Evolutionary conservation across 2,113 vertebrate species (phyloP), one percentile per base, ranked within the genome.

Genomic region (Chaetodon trifascialis): DNA sequence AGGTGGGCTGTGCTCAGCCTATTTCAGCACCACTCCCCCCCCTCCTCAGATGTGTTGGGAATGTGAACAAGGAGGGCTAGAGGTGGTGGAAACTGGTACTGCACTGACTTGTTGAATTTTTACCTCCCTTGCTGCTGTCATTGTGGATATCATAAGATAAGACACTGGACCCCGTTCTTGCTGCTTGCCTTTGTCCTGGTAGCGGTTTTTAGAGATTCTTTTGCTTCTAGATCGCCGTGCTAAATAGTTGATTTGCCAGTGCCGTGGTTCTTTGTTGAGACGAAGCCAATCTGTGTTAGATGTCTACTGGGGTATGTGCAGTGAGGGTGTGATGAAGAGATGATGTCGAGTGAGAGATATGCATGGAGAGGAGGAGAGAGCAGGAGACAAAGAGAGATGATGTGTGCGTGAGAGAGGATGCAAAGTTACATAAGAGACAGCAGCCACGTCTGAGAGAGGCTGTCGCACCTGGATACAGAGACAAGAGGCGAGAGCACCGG

Each of bases 51-150:
- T 74, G 64, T 84, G 79, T 80, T 79, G 63, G 56, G 73, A 78
- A 80, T 85, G 71, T 87, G 79, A 88, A 79, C 44, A 62, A 86
- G 86, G 86, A 90, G 86, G 77, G 79, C 76, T 85, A 40, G 80
- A 81, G 40, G 88, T 91, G 91, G 89, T 79, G 75, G 80, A 91
- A 86, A 82, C 78, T 83, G 90, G 88, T 90, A 92, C 83, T 93
- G 92, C 93, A 92, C 90, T 89, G 87, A 94, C 93, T 89, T 93
- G 92, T 93, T 93, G 92, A 89, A 42, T 80, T 62, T 76, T 36
- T 11, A 72, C 72, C 74, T 79, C 68, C 62, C 79, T 44, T 88
- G 77, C 88, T 86, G 71, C 84, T 87, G 60, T 73, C 70, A 84
- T 82, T 79, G 84, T 89, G 84, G 74, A 86, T 67, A 73, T 88